Evolutionary conservation across 2,797 vertebrate species (phyloP), one percentile per base, ranked within the genome.

Genomic region (Sparidentex hasta): DNA sequence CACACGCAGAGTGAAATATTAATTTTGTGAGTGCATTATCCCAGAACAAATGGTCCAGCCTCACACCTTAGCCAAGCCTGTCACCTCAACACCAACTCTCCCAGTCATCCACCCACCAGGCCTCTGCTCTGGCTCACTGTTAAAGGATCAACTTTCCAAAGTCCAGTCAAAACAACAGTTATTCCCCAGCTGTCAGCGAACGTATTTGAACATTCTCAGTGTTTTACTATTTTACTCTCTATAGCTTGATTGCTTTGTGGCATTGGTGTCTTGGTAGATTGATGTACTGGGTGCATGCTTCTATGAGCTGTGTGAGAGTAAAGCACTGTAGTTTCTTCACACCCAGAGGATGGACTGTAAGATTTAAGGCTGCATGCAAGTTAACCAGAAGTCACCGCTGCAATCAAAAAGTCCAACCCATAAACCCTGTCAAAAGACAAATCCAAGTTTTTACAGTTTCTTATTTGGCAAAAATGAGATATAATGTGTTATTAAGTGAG

Each of bases 11-110:
- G 62, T 0, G 43, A 57, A 62, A n/a, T 78, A 61, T 48, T 70
- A 0, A 65, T 79, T 83, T 65, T 33, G 14, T 43, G 23, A 86
- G 62, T 69, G 57, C 55, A 52, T 68, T 71, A 58, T 59, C 62
- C 52, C 41, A 1, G 21, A 73, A 65, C 41, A 74, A 67, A 76
- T 23, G 4, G 61, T 33, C 25, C 18, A 47, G 67, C 44, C 66
- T 79, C 63, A 43, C 66, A 47, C 76, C 54, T 54, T 23, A 23
- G 17, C 70, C 25, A 44, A 18, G 41, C 54, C 8, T 41, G 25
- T 50, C 47, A 56, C 52, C 21, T 65, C 68, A 44, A 62, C n/a
- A 11, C 64, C 48, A 47, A 52, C 43, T 66, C 56, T 33, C n/a
- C 3, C 58, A 55, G 25, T 62, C 63, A 50, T 50, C 56, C 57